Evolutionary conservation across 1,140 invertebrate species (phyloP).

Genomic region (Paraescarpia echinospica): DNA sequence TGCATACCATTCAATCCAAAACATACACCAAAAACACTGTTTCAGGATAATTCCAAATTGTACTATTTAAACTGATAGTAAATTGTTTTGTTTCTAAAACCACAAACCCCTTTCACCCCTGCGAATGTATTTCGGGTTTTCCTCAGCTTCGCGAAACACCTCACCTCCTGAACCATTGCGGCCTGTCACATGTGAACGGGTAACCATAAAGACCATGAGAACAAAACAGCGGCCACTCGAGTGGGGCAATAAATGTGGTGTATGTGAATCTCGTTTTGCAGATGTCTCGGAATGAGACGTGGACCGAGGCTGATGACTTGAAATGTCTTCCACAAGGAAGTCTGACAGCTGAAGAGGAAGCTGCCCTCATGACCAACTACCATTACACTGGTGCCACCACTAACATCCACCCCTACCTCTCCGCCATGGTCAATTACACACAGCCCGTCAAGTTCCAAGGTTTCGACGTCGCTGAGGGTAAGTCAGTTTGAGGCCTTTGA

Average conservation of each 20-base stretch:
- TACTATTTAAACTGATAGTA: too few relatives aligned
- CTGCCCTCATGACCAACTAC: conserved; percentile 64
- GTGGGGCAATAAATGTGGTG: not conserved
- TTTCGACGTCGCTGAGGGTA: conserved; percentile 96
- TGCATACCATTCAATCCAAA: too few relatives aligned
- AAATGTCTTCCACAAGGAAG: conserved; percentile 12
- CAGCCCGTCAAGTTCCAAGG: conserved; percentile 98
- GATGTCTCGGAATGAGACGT: not conserved
- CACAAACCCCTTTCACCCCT: too few relatives aligned
- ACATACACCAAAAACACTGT: too few relatives aligned
- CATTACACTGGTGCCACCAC: conserved; percentile 96
- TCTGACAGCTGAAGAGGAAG: conserved; percentile 64
- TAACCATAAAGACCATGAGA: too few relatives aligned
- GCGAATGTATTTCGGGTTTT: too few relatives aligned
- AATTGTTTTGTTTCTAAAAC: too few relatives aligned
- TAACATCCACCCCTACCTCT: conserved; percentile 97
- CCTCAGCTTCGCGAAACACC: too few relatives aligned
- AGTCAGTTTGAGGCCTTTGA: conserved; percentile 39
- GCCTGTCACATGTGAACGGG: too few relatives aligned
- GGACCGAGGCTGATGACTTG: not conserved
- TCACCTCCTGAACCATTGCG: too few relatives aligned
- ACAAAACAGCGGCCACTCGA: not conserved
- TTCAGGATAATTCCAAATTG: too few relatives aligned
- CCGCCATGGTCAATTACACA: conserved; percentile 98
- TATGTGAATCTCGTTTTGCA: not conserved